Percentiles rank a stretch among this genome's conserved stretches.
phyloP scores from a whole-genome alignment of 2,888 invertebrate genomes.

The Ptychoptera albimana region DNA sequence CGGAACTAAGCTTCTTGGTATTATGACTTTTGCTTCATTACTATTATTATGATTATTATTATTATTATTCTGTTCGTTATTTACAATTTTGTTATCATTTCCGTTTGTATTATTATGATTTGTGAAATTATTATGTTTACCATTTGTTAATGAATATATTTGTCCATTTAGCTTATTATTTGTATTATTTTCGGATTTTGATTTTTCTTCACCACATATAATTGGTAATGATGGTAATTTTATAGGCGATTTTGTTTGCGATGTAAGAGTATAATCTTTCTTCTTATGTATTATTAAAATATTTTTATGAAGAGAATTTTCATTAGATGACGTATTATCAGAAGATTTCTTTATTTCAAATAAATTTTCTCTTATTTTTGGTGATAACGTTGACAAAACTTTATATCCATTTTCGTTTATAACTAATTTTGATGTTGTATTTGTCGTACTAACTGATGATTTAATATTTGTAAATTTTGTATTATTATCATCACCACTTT shows the following conservation, averaged over 20 bases:
- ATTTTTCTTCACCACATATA: no score
- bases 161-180: not conserved
- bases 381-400: no score
- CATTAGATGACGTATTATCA: not conserved
- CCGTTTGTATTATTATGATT: conserved; percentile 11
- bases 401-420: not conserved
- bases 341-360: no score
- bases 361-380: no score
- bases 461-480: not conserved
- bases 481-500: not conserved
- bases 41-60: not conserved
- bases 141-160: not conserved
- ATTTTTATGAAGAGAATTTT: not conserved
- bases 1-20: conserved; percentile 34
- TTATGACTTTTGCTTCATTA: not conserved
- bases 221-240: conserved; percentile 1
- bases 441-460: not conserved
- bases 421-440: not conserved
- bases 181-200: no score
- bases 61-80: conserved; percentile 6
- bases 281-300: not conserved
- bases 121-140: conserved; percentile 11
- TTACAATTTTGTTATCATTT: conserved; percentile 4
- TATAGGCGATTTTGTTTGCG: conserved; percentile 2
- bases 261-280: no score